A percentile compares a stretch with the other conserved stretches of the same genome.
phyloP scores from a whole-genome alignment of 2,888 invertebrate genomes.

The Busseola fusca region DNA sequence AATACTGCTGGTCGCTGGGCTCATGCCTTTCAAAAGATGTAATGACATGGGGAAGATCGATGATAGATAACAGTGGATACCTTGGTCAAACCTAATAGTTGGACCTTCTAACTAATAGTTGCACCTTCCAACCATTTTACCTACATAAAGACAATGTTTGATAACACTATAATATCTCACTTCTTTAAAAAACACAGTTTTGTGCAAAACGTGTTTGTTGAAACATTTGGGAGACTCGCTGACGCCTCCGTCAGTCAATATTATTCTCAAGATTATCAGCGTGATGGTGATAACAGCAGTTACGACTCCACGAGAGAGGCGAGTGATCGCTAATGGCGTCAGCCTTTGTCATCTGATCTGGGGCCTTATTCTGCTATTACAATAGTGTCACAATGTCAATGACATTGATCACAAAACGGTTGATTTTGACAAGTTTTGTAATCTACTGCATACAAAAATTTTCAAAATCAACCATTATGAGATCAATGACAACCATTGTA shows the following conservation, averaged over 20 bases:
- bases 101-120: not conserved
- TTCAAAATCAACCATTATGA: too few species aligned
- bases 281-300: slow-evolving; percentile 16
- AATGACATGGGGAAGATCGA: not conserved
- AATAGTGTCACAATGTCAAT: too few species aligned
- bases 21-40: not conserved
- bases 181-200: not conserved
- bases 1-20: not conserved
- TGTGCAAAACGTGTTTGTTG: slow-evolving; percentile 28
- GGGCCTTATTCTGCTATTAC: too few species aligned
- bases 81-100: not conserved
- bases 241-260: slow-evolving; percentile 21
- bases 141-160: not conserved
- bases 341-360: not conserved
- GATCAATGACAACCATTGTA: too few species aligned
- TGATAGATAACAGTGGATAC: too few species aligned
- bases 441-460: too few species aligned
- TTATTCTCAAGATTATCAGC: slow-evolving; percentile 22
- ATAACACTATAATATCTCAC: not conserved
- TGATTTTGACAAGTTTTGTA: too few species aligned
- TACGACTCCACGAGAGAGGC: slow-evolving; percentile 11
- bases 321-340: slow-evolving; percentile 26
- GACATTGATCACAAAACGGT: too few species aligned
- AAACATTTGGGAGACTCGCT: slow-evolving; percentile 12
- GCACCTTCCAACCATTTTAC: not conserved